A percentile compares a stretch with the other conserved stretches of the same genome.
phyloP scores from a whole-genome alignment of 2,113 vertebrate genomes.

The Cheirogaleus medius region DNA sequence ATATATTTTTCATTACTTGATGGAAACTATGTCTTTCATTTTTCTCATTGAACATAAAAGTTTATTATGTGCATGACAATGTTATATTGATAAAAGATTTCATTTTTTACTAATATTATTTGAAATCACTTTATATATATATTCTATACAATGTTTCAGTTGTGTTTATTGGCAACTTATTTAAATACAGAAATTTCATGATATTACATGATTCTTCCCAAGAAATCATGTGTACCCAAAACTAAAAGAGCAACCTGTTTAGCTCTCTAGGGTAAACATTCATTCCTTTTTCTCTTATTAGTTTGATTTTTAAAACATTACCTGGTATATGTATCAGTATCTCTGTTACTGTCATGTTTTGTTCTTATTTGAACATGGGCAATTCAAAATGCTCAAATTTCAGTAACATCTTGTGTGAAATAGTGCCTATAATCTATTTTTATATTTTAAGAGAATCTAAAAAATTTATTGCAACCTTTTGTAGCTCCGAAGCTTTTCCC shows the following conservation, averaged over 20 bases:
- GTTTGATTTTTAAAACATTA: not conserved
- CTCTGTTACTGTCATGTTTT: not conserved
- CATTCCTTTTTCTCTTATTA: not conserved
- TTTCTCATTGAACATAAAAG: not conserved
- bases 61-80: not conserved
- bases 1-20: not conserved
- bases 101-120: not conserved
- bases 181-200: not conserved
- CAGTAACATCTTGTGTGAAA: not conserved
- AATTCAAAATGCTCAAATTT: not conserved
- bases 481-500: not conserved
- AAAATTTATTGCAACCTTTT: not conserved
- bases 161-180: not conserved
- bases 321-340: not conserved
- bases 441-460: conserved; percentile 8
- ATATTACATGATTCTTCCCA: not conserved
- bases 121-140: not conserved
- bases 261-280: not conserved
- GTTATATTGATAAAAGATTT: not conserved
- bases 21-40: not conserved
- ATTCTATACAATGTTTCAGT: not conserved
- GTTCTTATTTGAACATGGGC: not conserved
- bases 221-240: not conserved
- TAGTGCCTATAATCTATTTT: not conserved
- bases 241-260: not conserved